These are phyloP conservation scores for Criorhina ranunculi DNA, from an alignment of 2,888 invertebrate genomes.

Conservation along the genomic window DNA sequence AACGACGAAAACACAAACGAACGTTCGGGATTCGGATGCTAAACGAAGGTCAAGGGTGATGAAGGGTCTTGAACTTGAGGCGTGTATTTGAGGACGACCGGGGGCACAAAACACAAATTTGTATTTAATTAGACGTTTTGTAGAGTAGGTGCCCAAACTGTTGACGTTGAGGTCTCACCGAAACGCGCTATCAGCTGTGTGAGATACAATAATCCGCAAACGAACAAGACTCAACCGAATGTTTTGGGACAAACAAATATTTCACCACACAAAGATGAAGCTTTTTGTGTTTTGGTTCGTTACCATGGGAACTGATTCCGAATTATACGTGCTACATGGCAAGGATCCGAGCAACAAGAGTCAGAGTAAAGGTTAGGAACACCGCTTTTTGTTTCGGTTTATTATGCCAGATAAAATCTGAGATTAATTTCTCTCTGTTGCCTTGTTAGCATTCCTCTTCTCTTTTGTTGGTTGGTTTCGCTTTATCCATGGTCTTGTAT, in stretches of 20 bases:
- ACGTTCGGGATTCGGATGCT: slow-evolving; percentile 62
- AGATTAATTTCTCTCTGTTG: slow-evolving; percentile 50
- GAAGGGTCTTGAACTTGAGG: slow-evolving; percentile 68
- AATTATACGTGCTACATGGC: slow-evolving; percentile 28
- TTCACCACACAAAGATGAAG: neutral
- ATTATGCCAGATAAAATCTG: slow-evolving; percentile 58
- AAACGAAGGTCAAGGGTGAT: slow-evolving; percentile 73
- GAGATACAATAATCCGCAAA: neutral
- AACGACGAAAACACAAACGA: slow-evolving; percentile 18
- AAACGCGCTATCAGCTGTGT: slow-evolving; percentile 15
- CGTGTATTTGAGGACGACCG: slow-evolving; percentile 39
- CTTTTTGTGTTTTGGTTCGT: neutral
- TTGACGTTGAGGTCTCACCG: neutral
- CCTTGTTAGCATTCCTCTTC: slow-evolving; percentile 40
- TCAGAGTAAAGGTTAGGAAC: slow-evolving; percentile 58
- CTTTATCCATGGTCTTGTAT: slow-evolving; percentile 16
- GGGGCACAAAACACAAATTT: slow-evolving; percentile 35
- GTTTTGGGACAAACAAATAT: neutral
- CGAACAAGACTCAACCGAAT: neutral
- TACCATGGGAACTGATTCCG: slow-evolving; percentile 67
- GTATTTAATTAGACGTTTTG: slow-evolving; percentile 48
- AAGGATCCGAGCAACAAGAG: slow-evolving; percentile 34
- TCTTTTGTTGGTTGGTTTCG: slow-evolving; percentile 17
- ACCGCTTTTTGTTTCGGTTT: slow-evolving; percentile 48
- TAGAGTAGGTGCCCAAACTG: slow-evolving; percentile 26